A percentile compares a stretch with the other conserved stretches of the same genome.
Evolutionary conservation across 2,888 invertebrate species (phyloP).

Genomic region (Noctuana brunneofusca): DNA sequence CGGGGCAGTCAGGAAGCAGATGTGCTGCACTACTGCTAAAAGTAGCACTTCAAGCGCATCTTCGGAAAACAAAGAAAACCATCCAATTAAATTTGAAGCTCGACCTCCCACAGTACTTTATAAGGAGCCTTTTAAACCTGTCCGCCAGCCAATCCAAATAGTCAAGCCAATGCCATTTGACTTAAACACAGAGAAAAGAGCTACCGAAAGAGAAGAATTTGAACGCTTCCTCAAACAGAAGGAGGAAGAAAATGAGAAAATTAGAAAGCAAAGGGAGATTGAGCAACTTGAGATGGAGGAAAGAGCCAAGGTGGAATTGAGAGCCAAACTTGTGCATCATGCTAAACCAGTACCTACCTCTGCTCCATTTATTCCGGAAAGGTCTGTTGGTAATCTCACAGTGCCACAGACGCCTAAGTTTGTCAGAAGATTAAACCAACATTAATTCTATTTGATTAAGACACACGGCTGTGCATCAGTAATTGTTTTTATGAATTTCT

Average conservation of each 20-base stretch:
- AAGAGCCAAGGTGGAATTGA: slow-evolving; percentile 73
- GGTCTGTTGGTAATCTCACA: slow-evolving; percentile 81
- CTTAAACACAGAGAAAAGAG: slow-evolving; percentile 85
- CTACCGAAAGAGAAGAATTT: slow-evolving; percentile 83
- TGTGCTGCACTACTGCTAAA: slow-evolving; percentile 55
- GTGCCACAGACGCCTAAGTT: slow-evolving; percentile 85
- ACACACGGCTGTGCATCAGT: not conserved
- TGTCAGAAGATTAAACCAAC: slow-evolving; percentile 62
- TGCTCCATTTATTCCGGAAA: slow-evolving; percentile 76
- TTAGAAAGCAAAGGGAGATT: slow-evolving; percentile 62
- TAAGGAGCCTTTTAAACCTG: slow-evolving; percentile 86
- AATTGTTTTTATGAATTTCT: not conserved
- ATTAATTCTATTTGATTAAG: slow-evolving; percentile 37
- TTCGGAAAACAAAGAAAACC: slow-evolving; percentile 73
- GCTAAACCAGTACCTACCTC: slow-evolving; percentile 84
- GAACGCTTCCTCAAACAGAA: slow-evolving; percentile 81
- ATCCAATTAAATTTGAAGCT: slow-evolving; percentile 82
- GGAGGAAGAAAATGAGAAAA: slow-evolving; percentile 74
- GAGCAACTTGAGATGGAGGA: slow-evolving; percentile 73
- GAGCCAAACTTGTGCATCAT: slow-evolving; percentile 83
- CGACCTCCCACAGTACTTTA: slow-evolving; percentile 83
- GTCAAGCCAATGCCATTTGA: slow-evolving; percentile 79
- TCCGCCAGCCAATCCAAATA: slow-evolving; percentile 69
- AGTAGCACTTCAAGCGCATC: slow-evolving; percentile 58
- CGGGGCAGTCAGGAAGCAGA: slow-evolving; percentile 68